Conservation (phyloP, 2,797 vertebrate species). For the Tokudaia muenninki region DNA sequence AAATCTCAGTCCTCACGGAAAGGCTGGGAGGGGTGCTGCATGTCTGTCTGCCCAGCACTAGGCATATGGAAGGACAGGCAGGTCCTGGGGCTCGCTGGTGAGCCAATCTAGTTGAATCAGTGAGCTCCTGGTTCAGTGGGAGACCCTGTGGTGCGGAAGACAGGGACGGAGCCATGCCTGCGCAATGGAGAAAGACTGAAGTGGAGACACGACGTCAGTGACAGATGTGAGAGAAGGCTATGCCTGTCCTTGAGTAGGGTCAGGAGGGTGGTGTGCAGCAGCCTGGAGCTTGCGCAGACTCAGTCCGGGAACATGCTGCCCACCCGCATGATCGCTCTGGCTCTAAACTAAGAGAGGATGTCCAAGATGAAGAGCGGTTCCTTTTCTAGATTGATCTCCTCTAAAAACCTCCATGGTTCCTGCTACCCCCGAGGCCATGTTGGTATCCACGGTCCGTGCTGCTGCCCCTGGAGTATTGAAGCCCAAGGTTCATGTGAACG, state of each 20-base stretch:
- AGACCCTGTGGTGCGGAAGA: background rate
- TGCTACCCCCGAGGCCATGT: background rate
- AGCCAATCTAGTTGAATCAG: background rate
- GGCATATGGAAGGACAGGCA: background rate
- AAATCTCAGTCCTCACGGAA: background rate
- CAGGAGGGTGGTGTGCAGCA: background rate
- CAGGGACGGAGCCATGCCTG: no score
- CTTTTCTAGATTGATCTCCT: background rate
- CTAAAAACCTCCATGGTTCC: background rate
- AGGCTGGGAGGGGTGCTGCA: no score
- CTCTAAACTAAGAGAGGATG: background rate
- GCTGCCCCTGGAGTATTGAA: background rate
- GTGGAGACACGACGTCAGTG: no score
- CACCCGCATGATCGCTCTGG: background rate
- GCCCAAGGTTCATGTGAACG: background rate
- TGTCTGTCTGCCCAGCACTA: background rate
- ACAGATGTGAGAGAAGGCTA: background rate
- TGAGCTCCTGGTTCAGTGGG: background rate
- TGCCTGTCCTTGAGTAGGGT: background rate
- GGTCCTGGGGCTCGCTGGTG: background rate
- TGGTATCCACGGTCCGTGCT: background rate
- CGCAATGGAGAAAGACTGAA: no score
- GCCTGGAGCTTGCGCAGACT: background rate
- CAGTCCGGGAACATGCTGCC: background rate
- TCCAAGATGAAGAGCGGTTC: background rate